Evolutionary conservation across 2,888 invertebrate genomes (phyloP).

Genomic region (Aporophyla nigra): DNA sequence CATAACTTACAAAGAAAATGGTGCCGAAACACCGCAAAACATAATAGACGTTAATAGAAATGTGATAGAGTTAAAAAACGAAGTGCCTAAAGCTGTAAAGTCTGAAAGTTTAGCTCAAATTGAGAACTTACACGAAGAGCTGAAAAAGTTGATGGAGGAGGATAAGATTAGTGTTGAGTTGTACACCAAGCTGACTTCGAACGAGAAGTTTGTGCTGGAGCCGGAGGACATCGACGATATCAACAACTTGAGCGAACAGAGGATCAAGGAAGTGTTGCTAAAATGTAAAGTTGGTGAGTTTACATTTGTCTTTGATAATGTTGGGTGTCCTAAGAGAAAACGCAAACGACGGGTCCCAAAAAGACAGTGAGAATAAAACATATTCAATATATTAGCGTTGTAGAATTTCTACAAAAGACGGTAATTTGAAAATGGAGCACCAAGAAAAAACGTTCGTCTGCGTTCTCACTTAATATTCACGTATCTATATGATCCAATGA

Average conservation of each 20-base stretch:
- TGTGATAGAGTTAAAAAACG: slow-evolving; percentile 68
- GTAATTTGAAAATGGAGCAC: background rate
- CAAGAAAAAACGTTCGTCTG: background rate
- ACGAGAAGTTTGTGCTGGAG: slow-evolving; percentile 85
- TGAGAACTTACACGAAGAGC: slow-evolving; percentile 75
- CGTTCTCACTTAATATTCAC: background rate
- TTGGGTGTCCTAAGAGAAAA: slow-evolving; percentile 1
- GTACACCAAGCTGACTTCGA: slow-evolving; percentile 85
- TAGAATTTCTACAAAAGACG: too few species aligned
- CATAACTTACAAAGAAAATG: slow-evolving; percentile 79
- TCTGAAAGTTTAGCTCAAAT: slow-evolving; percentile 68
- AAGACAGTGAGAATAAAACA: background rate
- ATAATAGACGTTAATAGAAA: slow-evolving; percentile 74
- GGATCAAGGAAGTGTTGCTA: slow-evolving; percentile 80
- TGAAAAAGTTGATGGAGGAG: slow-evolving; percentile 80
- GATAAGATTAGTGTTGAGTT: slow-evolving; percentile 84
- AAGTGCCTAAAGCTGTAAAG: slow-evolving; percentile 71
- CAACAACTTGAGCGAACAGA: slow-evolving; percentile 83
- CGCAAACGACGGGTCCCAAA: background rate
- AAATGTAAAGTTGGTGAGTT: slow-evolving; percentile 84
- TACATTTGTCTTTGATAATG: slow-evolving; percentile 24
- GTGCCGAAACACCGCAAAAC: slow-evolving; percentile 63
- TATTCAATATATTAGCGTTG: too few species aligned
- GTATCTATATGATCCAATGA: background rate
- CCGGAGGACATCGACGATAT: slow-evolving; percentile 88